A percentile compares a stretch with the other conserved stretches of the same genome.
Evolutionary conservation across 2,797 vertebrate species (phyloP).

Genomic region (Lutjanus campechanus): DNA sequence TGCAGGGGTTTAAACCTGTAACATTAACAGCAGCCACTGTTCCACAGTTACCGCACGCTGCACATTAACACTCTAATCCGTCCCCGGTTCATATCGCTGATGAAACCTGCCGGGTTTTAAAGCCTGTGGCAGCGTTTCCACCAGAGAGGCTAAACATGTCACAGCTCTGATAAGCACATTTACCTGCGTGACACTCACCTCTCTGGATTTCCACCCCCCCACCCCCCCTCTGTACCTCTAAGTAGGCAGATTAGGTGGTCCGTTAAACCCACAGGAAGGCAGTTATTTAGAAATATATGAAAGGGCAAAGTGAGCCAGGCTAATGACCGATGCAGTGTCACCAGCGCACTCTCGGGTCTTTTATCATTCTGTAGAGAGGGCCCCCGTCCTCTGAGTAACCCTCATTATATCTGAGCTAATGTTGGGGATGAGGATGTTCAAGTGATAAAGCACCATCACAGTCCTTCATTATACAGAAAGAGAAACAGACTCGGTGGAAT

Average conservation of each 20-base stretch:
- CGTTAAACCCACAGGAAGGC: slow-evolving; percentile 81
- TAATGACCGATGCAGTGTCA: slow-evolving; percentile 86
- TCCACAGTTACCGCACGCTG: slow-evolving; percentile 38
- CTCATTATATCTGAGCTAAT: slow-evolving; percentile 87
- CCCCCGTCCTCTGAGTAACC: slow-evolving; percentile 85
- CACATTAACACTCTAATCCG: slow-evolving; percentile 62
- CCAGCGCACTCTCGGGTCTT: slow-evolving; percentile 75
- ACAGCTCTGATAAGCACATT: slow-evolving; percentile 73
- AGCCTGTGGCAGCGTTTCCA: slow-evolving; percentile 59
- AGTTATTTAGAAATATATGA: slow-evolving; percentile 86
- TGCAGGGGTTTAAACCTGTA: slow-evolving; percentile 20
- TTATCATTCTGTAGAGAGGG: slow-evolving; percentile 80
- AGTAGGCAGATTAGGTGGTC: slow-evolving; percentile 85
- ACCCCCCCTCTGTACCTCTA: slow-evolving; percentile 58
- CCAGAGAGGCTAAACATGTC: slow-evolving; percentile 69
- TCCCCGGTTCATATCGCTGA: slow-evolving; percentile 33
- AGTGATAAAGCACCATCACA: slow-evolving; percentile 84
- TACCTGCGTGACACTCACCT: slow-evolving; percentile 76
- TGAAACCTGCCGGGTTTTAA: slow-evolving; percentile 36
- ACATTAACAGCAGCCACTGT: slow-evolving; percentile 28
- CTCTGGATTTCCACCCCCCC: slow-evolving; percentile 61
- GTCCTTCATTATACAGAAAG: slow-evolving; percentile 82
- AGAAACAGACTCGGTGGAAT: slow-evolving; percentile 84
- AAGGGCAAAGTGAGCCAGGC: slow-evolving; percentile 82
- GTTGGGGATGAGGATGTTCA: slow-evolving; percentile 83